Conservation (phyloP, 2,797 vertebrate genomes). For the Artibeus lituratus region DNA sequence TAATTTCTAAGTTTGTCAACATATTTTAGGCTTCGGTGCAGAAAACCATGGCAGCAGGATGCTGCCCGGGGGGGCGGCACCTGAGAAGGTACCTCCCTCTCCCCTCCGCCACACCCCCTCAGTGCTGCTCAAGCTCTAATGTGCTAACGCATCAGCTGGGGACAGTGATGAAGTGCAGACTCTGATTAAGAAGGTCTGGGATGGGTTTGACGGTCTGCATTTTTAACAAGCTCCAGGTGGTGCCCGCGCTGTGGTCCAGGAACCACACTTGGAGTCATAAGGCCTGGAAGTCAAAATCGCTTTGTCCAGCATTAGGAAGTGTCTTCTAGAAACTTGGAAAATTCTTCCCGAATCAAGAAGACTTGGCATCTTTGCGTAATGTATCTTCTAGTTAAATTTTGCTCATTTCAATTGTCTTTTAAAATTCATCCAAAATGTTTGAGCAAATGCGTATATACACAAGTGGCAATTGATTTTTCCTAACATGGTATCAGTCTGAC, state of each 20-base stretch:
- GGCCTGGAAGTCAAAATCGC: not conserved
- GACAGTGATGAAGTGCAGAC: not conserved
- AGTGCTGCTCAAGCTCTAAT: not conserved
- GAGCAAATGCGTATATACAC: not conserved
- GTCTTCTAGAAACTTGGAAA: not conserved
- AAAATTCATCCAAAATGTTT: slow-evolving; percentile 1
- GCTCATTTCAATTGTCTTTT: not conserved
- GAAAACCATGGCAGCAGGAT: not conserved
- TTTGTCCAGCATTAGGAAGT: not conserved
- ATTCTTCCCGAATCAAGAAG: not conserved
- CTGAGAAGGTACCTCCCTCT: not conserved
- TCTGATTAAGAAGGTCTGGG: not conserved
- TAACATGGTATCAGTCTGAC: not conserved
- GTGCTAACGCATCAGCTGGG: not conserved
- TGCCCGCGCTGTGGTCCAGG: not conserved
- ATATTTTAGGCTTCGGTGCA: not conserved
- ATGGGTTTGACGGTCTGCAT: not conserved
- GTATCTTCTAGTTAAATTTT: not conserved
- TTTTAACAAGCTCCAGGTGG: not conserved
- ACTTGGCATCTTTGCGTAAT: not conserved
- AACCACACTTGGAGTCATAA: not conserved
- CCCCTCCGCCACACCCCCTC: not conserved
- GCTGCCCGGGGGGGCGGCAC: not conserved
- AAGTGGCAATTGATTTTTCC: not conserved
- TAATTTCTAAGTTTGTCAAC: not conserved